Conservation (phyloP, 2,797 vertebrate genomes). For the Amniataba percoides region DNA sequence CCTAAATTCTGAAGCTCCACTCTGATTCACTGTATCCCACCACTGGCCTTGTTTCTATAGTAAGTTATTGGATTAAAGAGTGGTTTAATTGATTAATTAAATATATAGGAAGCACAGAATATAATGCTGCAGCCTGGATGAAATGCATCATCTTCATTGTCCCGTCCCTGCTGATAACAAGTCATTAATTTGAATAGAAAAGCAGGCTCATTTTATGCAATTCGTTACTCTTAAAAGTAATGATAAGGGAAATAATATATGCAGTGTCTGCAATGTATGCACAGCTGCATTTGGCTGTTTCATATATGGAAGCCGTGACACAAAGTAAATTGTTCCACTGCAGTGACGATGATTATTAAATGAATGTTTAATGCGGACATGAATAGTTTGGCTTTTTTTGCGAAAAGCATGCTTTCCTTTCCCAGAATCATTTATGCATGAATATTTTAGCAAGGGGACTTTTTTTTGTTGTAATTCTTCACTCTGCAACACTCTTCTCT, state of each 20-base stretch:
- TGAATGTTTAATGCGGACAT: slow-evolving; percentile 42
- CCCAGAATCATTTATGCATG: slow-evolving; percentile 42
- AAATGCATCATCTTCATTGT: slow-evolving; percentile 28
- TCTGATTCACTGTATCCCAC: neutral
- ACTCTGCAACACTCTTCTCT: neutral
- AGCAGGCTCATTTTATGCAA: slow-evolving; percentile 12
- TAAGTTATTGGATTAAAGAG: slow-evolving; percentile 21
- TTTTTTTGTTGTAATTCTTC: slow-evolving; percentile 31
- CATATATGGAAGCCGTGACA: slow-evolving; percentile 6
- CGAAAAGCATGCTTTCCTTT: slow-evolving; percentile 34
- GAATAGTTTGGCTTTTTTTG: slow-evolving; percentile 30
- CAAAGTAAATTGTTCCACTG: slow-evolving; percentile 29
- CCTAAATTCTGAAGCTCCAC: slow-evolving; percentile 16
- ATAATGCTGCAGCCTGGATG: slow-evolving; percentile 1
- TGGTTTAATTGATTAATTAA: slow-evolving; percentile 37
- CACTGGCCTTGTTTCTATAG: neutral
- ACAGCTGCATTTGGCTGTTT: slow-evolving; percentile 29
- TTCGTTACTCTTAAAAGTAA: slow-evolving; percentile 42
- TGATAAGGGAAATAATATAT: slow-evolving; percentile 27
- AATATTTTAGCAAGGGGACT: slow-evolving; percentile 30
- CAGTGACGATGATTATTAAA: slow-evolving; percentile 37
- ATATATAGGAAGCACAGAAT: slow-evolving; percentile 46
- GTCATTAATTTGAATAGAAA: slow-evolving; percentile 9
- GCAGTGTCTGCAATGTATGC: slow-evolving; percentile 40
- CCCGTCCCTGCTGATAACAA: slow-evolving; percentile 9